phyloP scores from a whole-genome alignment of 2,113 vertebrate species.

The Prionailurus viverrinus region DNA sequence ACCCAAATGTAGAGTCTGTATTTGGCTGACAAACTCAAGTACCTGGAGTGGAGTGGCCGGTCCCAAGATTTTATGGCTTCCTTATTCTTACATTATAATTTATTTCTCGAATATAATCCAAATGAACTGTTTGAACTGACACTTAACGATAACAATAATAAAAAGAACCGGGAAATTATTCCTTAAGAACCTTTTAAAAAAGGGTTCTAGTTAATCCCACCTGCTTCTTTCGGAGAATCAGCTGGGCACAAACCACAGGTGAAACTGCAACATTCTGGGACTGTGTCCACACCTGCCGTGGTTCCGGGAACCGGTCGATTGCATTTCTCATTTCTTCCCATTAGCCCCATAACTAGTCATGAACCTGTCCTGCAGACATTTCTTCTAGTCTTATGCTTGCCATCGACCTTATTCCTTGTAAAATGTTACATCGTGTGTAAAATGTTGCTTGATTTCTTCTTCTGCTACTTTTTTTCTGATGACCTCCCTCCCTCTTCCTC shows the following conservation, averaged over 20 bases:
- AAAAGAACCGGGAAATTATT: slow-evolving; percentile 79
- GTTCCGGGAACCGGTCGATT: slow-evolving; percentile 78
- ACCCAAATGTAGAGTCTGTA: not conserved
- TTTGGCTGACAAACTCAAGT: slow-evolving; percentile 17
- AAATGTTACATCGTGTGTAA: not conserved
- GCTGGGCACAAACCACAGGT: slow-evolving; percentile 82
- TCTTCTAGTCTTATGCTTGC: not conserved
- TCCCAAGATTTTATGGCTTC: slow-evolving; percentile 77
- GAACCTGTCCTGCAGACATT: slow-evolving; percentile 58
- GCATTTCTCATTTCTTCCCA: slow-evolving; percentile 79
- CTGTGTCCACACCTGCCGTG: slow-evolving; percentile 77
- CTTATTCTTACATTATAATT: slow-evolving; percentile 84
- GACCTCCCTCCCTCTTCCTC: not conserved
- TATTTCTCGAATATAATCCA: slow-evolving; percentile 86
- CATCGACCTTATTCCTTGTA: not conserved
- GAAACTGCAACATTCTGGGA: slow-evolving; percentile 75
- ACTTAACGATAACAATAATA: slow-evolving; percentile 87
- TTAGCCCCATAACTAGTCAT: slow-evolving; percentile 80
- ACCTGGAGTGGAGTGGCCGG: not conserved
- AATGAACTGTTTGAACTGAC: slow-evolving; percentile 85
- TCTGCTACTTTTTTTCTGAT: not conserved
- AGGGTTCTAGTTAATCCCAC: slow-evolving; percentile 87
- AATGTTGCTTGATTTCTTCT: not conserved
- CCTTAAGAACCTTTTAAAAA: slow-evolving; percentile 84
- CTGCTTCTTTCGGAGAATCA: slow-evolving; percentile 84